Base-by-base conservation (phyloP, 2,888 invertebrate species). In the Mechanitis messenoides region DNA sequence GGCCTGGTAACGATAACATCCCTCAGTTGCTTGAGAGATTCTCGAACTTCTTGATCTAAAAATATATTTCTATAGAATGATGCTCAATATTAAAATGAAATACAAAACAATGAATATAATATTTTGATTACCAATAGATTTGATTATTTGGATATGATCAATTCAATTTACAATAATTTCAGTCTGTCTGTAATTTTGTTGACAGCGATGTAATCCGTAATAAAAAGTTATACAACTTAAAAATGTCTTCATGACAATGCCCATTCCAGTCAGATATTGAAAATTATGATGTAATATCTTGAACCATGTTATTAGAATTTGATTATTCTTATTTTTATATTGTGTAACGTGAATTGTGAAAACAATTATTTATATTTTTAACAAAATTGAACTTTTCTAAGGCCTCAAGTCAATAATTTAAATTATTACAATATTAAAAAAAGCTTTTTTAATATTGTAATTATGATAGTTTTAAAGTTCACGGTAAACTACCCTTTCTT, bases 1-100 rank as follows among this genome's bases (percentile, higher is more conserved):
- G 83, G 80, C 20, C 81, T 74, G 4, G 80, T 71, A 60, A 72
- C 71, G 3, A 84, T 70, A 33, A 87, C 69, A 2, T 64, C 66
- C 2, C 78, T 78, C 1, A 87, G 72, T 33, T 80, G 78, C 0
- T 59, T 60, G 60, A 80, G 67, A 2, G 76, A 71, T 2, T 66
- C 58, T 6, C 74, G 73, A n/a, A 81, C 58, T 9, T 73, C 69
- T 5, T 70, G 69, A 69, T 68, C 85, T 86, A 74, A 54, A 62
- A 69, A 58, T 3, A 64, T 42, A 11, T 42, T 31, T 31, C 28
- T 20, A 42, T 31, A 9, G 12, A 38, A 12, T 3, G 12, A 46
- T 11, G 31, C 35, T 6, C 11, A 20, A 7, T 9, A n/a, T 4
- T 7, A 46, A 1, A 9, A 54, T 35, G 11, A 50, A 31, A 31